Evolutionary conservation across 1,140 invertebrate genomes (phyloP), one percentile per base, ranked within the genome.

Genomic region (Asbolus verrucosus): DNA sequence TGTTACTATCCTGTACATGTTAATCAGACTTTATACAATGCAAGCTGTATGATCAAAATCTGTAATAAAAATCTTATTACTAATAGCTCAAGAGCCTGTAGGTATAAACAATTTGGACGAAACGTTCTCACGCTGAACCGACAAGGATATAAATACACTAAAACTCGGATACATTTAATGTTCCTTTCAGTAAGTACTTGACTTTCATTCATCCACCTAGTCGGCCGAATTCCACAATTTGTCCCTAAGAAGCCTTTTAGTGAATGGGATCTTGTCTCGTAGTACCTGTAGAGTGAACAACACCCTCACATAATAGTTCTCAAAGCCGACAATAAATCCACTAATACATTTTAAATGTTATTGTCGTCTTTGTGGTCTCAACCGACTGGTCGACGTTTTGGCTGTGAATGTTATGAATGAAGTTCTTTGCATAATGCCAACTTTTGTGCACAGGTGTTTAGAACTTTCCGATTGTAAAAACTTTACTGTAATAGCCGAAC

Each of bases 331-430:
- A 63, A 41, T 63, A 24, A 16, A 41, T 24, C 39, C 21, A 38
- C 39, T 63, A 63, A 63, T 63, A 63, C 18, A 63, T 63, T 63
- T 63, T 63, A 63, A 63, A 63, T 63, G 61, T n/a, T n/a, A n/a
- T n/a, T n/a, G n/a, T 63, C 33, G 33, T 36, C 41, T 63, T 63
- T 63, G 61, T 63, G 61, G 41, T 19, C 30, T 63, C 31, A 13
- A 63, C 61, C 61, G 61, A 41, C 21, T 54, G 46, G 46, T 54
- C 46, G n/a, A 54, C 46, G 27, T 54, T 54, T 19, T 38, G 24
- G 33, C n/a, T 24, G 39, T 15, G 36, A 11, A 19, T 65, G 30
- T 65, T 46, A 46, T 50, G 38, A 65, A 27, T 43, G 39, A 65
- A 65, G 8, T 43, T 65, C 62, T 65, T 65, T 65, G 62, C 62